Evolutionary conservation across 2,113 vertebrate species (phyloP).

Genomic region (Epinephelus lanceolatus): DNA sequence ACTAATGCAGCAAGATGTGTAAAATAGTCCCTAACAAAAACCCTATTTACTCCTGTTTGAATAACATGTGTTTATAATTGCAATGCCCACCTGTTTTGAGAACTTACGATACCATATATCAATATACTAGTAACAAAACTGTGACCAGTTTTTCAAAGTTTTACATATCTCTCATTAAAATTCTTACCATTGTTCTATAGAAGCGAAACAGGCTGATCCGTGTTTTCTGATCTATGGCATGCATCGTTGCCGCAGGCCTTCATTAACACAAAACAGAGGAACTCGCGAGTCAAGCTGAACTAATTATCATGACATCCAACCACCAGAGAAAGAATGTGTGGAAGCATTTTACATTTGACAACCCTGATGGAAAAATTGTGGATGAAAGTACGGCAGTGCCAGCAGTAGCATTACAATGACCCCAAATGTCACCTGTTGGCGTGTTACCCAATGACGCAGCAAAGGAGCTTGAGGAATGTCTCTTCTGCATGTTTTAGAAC

Average conservation of each 20-base stretch:
- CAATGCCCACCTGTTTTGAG: no score
- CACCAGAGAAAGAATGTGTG: background rate
- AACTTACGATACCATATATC: no score
- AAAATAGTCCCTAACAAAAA: no score
- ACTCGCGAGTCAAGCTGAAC: background rate
- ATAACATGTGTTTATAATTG: no score
- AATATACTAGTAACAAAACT: no score
- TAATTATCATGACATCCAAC: background rate
- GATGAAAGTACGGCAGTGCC: no score
- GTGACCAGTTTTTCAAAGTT: no score
- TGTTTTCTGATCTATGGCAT: background rate
- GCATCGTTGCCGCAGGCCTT: no score
- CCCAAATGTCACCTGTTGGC: background rate
- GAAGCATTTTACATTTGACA: background rate
- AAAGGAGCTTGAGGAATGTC: background rate
- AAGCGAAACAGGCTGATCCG: no score
- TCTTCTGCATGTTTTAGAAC: background rate
- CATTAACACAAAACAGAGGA: background rate
- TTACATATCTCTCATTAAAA: background rate
- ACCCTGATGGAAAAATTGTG: no score
- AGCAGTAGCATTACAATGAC: no score
- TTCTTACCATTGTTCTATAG: background rate
- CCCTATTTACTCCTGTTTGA: no score
- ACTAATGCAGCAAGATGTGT: background rate
- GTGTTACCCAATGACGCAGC: background rate